phyloP scores from a whole-genome alignment of 2,113 vertebrate genomes.

The Donacobius atricapilla region DNA sequence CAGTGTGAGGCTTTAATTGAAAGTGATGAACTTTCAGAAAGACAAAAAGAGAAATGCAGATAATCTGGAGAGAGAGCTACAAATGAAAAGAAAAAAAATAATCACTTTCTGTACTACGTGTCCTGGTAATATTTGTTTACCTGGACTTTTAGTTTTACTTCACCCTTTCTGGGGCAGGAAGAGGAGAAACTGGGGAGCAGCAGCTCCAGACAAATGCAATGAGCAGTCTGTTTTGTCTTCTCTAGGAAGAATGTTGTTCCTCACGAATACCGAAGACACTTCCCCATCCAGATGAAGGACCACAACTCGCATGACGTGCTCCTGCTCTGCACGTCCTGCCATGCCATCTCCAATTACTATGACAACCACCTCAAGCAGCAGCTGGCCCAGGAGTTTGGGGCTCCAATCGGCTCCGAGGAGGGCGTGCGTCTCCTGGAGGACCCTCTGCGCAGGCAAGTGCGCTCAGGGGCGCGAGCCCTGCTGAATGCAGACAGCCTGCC shows the following conservation, averaged over 20 bases:
- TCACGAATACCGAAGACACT: constrained; percentile 93
- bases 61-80: not conserved
- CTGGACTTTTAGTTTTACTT: not conserved
- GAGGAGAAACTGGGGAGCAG: not conserved
- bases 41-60: not conserved
- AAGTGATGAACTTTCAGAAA: not conserved
- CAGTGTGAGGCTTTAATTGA: not conserved
- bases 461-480: constrained; percentile 89
- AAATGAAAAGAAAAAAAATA: not conserved
- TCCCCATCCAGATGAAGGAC: constrained; percentile 96
- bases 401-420: constrained; percentile 91
- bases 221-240: not conserved
- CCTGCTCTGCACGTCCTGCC: constrained; percentile 92
- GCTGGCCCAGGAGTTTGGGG: constrained; percentile 84
- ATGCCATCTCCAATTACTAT: constrained; percentile 90
- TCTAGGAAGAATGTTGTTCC: constrained; percentile 94
- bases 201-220: not conserved
- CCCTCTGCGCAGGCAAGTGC: constrained; percentile 83
- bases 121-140: not conserved
- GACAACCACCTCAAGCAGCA: constrained; percentile 90
- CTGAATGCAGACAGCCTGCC: constrained; percentile 85
- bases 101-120: not conserved
- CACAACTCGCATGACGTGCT: constrained; percentile 97
- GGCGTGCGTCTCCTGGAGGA: constrained; percentile 87
- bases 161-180: not conserved